These are phyloP conservation scores for Marcusenius ussheri DNA, from an alignment of 2,113 vertebrate genomes.

Conservation along the genomic window DNA sequence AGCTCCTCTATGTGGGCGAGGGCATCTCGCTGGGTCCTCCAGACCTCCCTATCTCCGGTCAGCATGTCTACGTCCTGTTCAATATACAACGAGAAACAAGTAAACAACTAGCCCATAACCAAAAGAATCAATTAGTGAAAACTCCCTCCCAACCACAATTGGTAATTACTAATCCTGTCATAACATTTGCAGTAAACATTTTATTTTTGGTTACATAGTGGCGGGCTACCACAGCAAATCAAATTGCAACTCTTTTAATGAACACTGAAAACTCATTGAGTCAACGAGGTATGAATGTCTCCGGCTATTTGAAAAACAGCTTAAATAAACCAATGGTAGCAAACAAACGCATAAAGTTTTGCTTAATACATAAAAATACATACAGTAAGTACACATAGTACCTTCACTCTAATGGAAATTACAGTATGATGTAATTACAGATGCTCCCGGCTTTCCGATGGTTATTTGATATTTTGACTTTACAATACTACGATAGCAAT, in stretches of 20 bases:
- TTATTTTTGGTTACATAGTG: not conserved
- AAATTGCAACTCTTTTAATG: not conserved
- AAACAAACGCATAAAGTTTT: not conserved
- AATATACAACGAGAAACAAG: constrained; percentile 26
- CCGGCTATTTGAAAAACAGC: not conserved
- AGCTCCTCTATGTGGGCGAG: constrained; percentile 57
- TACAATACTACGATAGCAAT: not conserved
- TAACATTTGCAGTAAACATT: not conserved
- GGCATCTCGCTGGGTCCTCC: constrained; percentile 59
- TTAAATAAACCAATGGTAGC: not conserved
- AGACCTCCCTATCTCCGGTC: constrained; percentile 57
- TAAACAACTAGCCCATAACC: not conserved
- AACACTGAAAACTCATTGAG: not conserved
- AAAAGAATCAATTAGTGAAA: not conserved
- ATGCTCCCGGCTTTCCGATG: not conserved
- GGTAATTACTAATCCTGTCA: not conserved
- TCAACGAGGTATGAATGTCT: not conserved
- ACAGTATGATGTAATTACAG: not conserved
- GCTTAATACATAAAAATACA: not conserved
- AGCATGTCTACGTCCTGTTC: constrained; percentile 70
- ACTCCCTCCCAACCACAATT: not conserved
- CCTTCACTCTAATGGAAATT: not conserved
- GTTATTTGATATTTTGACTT: not conserved
- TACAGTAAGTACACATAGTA: not conserved
- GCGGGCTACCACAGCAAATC: not conserved